These are phyloP conservation scores for Sebastes nivosus DNA, from an alignment of 2,797 vertebrate genomes.

Conservation along the genomic window DNA sequence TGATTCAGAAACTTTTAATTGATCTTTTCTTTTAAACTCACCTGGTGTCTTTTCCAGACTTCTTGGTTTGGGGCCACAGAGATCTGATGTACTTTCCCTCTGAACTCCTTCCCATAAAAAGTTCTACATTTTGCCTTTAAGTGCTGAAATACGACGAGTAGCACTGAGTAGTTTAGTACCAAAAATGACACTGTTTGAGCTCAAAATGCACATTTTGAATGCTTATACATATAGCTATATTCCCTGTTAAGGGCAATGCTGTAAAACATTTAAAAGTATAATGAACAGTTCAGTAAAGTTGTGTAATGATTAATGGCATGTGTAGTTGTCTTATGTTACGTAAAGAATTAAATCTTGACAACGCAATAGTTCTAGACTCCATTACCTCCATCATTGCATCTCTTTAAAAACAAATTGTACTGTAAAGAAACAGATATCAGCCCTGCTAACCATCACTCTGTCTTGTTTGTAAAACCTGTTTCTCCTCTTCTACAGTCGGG, in stretches of 20 bases:
- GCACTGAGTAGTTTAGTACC: background rate
- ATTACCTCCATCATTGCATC: background rate
- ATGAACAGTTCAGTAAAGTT: background rate
- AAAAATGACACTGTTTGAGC: background rate
- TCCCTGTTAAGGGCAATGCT: background rate
- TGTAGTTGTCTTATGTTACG: background rate
- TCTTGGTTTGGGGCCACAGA: background rate
- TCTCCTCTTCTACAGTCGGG: slow-evolving; percentile 83
- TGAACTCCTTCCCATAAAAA: background rate
- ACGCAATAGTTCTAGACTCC: background rate
- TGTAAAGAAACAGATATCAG: background rate
- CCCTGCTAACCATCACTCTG: rapidly evolving
- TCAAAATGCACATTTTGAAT: background rate
- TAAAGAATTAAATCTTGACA: background rate
- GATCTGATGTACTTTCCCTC: background rate
- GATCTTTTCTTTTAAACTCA: background rate
- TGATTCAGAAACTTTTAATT: background rate
- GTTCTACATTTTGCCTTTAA: background rate
- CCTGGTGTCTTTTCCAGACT: background rate
- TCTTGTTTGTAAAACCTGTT: background rate
- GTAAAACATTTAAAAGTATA: background rate
- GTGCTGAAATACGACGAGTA: background rate
- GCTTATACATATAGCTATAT: background rate
- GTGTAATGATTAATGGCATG: background rate
- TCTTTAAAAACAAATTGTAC: background rate